Conservation (phyloP, 1,140 invertebrate genomes). For the Theocolax elegans region DNA sequence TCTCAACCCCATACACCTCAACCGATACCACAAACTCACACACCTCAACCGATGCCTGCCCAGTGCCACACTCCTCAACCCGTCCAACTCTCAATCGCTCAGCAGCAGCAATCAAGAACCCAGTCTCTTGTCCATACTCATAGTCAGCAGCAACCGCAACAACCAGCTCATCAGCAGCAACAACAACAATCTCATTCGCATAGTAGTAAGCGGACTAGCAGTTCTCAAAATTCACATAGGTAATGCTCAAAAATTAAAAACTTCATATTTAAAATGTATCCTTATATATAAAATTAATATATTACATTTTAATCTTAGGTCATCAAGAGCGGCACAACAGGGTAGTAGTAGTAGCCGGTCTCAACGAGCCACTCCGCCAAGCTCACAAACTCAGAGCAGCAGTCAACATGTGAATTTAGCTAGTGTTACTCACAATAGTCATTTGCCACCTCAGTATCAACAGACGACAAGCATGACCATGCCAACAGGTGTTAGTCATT, state of each 20-base stretch:
- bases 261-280: too few species aligned
- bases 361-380: slow-evolving; percentile 59
- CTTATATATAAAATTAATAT: too few species aligned
- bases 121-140: slow-evolving; percentile 47
- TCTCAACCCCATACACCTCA: slow-evolving; percentile 63
- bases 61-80: slow-evolving; percentile 44
- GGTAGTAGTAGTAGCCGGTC: slow-evolving; percentile 47
- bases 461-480: slow-evolving; percentile 61
- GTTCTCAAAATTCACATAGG: slow-evolving; percentile 61
- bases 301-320: background rate
- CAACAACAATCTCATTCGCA: slow-evolving; percentile 61
- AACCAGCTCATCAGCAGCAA: slow-evolving; percentile 53
- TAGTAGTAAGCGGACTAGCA: slow-evolving; percentile 59
- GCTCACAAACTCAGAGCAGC: slow-evolving; percentile 51
- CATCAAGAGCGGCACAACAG: slow-evolving; percentile 56
- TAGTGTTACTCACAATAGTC: slow-evolving; percentile 48
- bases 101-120: slow-evolving; percentile 49
- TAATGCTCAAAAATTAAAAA: slow-evolving; percentile 47
- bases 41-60: slow-evolving; percentile 48
- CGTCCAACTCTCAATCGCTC: slow-evolving; percentile 41
- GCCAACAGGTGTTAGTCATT: slow-evolving; percentile 54
- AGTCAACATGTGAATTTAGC: background rate
- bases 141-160: slow-evolving; percentile 56
- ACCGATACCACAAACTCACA: slow-evolving; percentile 57
- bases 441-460: slow-evolving; percentile 64